Evolutionary conservation across 2,888 invertebrate genomes (phyloP), one percentile per base, ranked within the genome.

Genomic region (Brassicogethes aeneus): DNA sequence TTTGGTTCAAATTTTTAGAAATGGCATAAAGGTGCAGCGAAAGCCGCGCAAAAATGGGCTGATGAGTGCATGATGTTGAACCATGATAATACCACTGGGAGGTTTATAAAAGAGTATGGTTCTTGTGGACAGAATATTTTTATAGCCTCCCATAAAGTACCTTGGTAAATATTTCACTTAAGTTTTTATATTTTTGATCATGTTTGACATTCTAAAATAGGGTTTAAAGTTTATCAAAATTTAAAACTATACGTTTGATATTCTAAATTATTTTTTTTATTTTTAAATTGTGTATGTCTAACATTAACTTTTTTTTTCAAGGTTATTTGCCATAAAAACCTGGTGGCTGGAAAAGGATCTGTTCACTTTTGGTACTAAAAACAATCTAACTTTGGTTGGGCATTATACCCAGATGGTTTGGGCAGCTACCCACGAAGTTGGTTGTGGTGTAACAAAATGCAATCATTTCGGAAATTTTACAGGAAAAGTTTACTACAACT

Each of bases 401-500:
- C 87, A 87, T 66, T 88, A 86, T 63, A 86, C 86, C 0, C 86
- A 87, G 67, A 78, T 87, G 79, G 84, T 83, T 15, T 88, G 87
- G 87, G 85, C 85, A 8, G 73, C 82, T 2, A 79, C 78, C 14
- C 85, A 85, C 61, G 77, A 81, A 60, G 77, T 87, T 12, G 86
- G 87, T 29, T 87, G 87, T 55, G 85, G 86, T 0, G 70, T 85
- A 51, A 75, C 82, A 15, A 75, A 78, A 56, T 88, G 88, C 59
- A 64, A 66, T 15, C 75, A 74, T 8, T 79, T 77, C 2, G 42
- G 39, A 3, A 55, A 54, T 34, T 17, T 76, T 72, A 10, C 72
- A 72, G 68, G 76, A 72, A 44, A 68, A 66, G 69, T 75, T 68
- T 88, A 80, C 65, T 87, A 77, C 67, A 85, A 82, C 64, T 88